Evolutionary conservation across 2,888 invertebrate species (phyloP), one percentile per base, ranked within the genome.

Genomic region (Tromatobia lineatoria): DNA sequence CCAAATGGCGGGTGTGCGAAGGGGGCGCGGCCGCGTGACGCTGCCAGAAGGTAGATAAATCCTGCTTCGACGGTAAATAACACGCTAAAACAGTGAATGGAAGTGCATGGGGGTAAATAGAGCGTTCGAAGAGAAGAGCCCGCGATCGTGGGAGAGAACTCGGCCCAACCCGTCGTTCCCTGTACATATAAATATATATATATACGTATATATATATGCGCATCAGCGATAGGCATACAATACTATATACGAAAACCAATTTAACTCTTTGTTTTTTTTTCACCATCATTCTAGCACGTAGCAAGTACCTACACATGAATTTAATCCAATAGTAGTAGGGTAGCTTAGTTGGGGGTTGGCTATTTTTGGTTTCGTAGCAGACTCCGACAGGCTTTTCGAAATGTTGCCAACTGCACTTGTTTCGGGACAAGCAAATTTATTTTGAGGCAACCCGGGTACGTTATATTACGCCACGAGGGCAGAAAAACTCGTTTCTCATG

Each of bases 1-100:
- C 15, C 18, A 23, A 71, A 59, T 34, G 59, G 13, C 59, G 59
- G 42, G 52, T 61, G 45, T 73, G 70, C 70, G 59, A 84, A 83
- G 78, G 81, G 85, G 87, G 87, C 83, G 86, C 84, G 81, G 84
- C 82, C 83, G 67, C 77, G 85, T 87, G 87, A 87, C 87, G 86
- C 76, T 77, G 73, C 86, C 87, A 87, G 87, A 85, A 84, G 83
- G 83, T 82, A 85, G 82, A 87, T 87, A 87, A 87, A 87, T 87
- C 85, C 84, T 84, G 81, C 85, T 86, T 86, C 87, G 87, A 85
- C 86, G 85, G 86, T 87, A 87, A 87, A 87, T 87, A 87, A 87
- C 87, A 87, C 82, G 87, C 78, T 87, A 87, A 86, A 87, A 85
- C 84, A 86, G 82, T 86, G 86, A 87, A 87, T 86, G 84, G 85